Evolutionary conservation across 2,113 vertebrate species (phyloP).

Genomic region (Tiliqua scincoides): DNA sequence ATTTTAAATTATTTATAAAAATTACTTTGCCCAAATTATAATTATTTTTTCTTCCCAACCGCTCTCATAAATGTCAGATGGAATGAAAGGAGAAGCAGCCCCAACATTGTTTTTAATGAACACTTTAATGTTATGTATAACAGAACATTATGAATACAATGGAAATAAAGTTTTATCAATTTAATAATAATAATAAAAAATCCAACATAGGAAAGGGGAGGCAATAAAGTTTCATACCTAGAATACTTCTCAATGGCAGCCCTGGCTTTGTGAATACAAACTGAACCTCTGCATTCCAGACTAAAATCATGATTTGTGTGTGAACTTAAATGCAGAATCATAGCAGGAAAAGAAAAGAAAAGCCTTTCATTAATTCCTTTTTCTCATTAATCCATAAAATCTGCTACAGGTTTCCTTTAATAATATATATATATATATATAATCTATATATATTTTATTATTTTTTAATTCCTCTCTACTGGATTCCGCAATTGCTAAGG

Average conservation of each 20-base stretch:
- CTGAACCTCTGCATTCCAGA: constrained; percentile 78
- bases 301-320: constrained; percentile 78
- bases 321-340: constrained; percentile 78
- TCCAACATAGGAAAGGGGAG: constrained; percentile 80
- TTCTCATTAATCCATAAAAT: constrained; percentile 82
- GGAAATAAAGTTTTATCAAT: constrained; percentile 87
- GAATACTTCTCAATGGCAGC: constrained; percentile 88
- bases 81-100: constrained; percentile 80
- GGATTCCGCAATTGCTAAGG: constrained; percentile 75
- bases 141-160: constrained; percentile 92
- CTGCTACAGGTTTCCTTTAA: constrained; percentile 83
- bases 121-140: constrained; percentile 96
- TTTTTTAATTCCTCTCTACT: constrained; percentile 69
- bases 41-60: constrained; percentile 81
- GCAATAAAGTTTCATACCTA: constrained; percentile 84
- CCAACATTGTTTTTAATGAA: constrained; percentile 89
- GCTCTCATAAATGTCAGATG: constrained; percentile 78
- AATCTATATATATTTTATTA: constrained; percentile 47
- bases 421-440: constrained; percentile 66
- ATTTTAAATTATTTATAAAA: constrained; percentile 90
- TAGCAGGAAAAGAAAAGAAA: constrained; percentile 66
- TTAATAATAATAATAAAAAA: constrained; percentile 75
- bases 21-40: constrained; percentile 87
- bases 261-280: constrained; percentile 76
- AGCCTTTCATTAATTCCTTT: constrained; percentile 72